These are phyloP conservation scores for Drosophila grimshawi DNA, from an alignment of 1,140 invertebrate species.

Conservation along the genomic window DNA sequence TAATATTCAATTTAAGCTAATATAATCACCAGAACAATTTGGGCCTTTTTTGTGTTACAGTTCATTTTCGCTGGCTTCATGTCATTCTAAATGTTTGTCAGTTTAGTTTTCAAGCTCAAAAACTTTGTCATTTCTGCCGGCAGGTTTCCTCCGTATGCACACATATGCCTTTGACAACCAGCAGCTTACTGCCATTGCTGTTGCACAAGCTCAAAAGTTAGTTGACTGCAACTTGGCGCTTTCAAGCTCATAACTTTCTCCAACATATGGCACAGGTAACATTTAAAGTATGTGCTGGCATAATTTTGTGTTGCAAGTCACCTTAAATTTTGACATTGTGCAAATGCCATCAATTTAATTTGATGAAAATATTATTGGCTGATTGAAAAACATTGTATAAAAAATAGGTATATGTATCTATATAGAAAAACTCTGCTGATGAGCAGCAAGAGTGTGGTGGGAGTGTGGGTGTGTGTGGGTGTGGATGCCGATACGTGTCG, in stretches of 20 bases:
- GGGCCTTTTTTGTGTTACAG: too few species aligned
- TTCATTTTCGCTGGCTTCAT: too few species aligned
- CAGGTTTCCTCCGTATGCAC: too few species aligned
- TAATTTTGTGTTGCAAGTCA: not conserved
- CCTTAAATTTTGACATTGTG: conserved; percentile 1
- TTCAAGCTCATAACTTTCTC: conserved; percentile 56
- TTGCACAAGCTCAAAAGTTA: too few species aligned
- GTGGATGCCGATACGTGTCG: conserved; percentile 20
- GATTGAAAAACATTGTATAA: not conserved
- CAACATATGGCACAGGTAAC: conserved; percentile 27
- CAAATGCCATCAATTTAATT: not conserved
- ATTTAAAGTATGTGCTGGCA: not conserved
- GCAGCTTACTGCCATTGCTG: too few species aligned
- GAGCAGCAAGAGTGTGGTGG: conserved; percentile 46
- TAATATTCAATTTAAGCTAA: too few species aligned
- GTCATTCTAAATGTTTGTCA: too few species aligned
- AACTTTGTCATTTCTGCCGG: too few species aligned
- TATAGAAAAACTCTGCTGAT: conserved; percentile 45
- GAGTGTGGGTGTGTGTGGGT: not conserved
- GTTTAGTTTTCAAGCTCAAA: not conserved
- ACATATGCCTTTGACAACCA: too few species aligned
- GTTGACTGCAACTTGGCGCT: conserved; percentile 12
- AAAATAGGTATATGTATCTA: not conserved
- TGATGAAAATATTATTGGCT: not conserved
- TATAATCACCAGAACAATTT: too few species aligned